phyloP scores from a whole-genome alignment of 2,797 vertebrate genomes.

The Botia kubotai region DNA sequence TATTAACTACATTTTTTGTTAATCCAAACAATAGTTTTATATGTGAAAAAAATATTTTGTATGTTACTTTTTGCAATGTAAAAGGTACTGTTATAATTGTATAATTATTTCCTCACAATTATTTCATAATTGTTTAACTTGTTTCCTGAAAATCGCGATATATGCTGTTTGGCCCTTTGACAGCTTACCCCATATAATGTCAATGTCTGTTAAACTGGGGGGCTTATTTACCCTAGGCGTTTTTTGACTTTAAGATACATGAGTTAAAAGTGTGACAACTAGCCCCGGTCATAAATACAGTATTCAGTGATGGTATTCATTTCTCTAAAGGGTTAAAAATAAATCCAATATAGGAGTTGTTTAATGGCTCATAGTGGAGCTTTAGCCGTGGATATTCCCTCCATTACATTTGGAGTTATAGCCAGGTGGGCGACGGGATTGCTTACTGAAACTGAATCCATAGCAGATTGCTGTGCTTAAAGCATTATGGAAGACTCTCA shows the following conservation, averaged over 20 bases:
- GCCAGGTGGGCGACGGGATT: slow-evolving; percentile 45
- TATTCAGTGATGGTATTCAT: not conserved
- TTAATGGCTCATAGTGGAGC: slow-evolving; percentile 44
- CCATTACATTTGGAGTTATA: slow-evolving; percentile 40
- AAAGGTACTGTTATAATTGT: too few relatives aligned
- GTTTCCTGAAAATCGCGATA: too few relatives aligned
- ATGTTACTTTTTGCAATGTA: too few relatives aligned
- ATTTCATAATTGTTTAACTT: too few relatives aligned
- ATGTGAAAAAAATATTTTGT: not conserved
- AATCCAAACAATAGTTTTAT: not conserved
- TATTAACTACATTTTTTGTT: not conserved
- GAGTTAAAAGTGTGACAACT: not conserved
- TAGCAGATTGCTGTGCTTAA: slow-evolving; percentile 22
- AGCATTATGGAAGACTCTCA: slow-evolving; percentile 13
- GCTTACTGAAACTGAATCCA: slow-evolving; percentile 65
- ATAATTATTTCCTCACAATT: too few relatives aligned
- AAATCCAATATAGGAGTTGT: slow-evolving; percentile 19
- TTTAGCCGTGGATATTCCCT: not conserved
- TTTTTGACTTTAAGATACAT: too few relatives aligned
- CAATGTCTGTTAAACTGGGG: too few relatives aligned
- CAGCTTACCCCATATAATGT: too few relatives aligned
- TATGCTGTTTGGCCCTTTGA: too few relatives aligned
- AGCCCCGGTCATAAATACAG: slow-evolving; percentile 28
- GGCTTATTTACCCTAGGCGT: too few relatives aligned
- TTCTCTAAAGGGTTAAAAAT: slow-evolving; percentile 29